Evolutionary conservation across 2,113 vertebrate genomes (phyloP).

Genomic region (Callipepla squamata): DNA sequence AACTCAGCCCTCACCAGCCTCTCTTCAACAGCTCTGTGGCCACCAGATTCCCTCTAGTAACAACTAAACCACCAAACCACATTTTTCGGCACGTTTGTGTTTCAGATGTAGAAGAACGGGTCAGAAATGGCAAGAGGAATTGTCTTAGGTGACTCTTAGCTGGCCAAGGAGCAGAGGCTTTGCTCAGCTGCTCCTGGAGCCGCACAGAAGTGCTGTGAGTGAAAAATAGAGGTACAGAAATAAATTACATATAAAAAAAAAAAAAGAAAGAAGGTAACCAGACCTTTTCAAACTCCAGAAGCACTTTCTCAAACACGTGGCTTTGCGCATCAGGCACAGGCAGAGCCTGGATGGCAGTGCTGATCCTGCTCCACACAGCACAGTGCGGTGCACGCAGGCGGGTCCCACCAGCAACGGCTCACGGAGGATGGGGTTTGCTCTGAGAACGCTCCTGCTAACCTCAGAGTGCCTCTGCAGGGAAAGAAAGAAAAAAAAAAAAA

Average conservation of each 20-base stretch:
- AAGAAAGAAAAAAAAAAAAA: background rate
- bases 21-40: background rate
- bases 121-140: background rate
- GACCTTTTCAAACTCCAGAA: conserved; percentile 25
- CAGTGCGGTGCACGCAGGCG: background rate
- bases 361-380: background rate
- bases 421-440: background rate
- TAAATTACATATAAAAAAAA: background rate
- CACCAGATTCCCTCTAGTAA: background rate
- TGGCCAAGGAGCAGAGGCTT: background rate
- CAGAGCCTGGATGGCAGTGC: conserved; percentile 2
- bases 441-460: background rate
- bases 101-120: background rate
- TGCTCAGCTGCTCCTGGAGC: background rate
- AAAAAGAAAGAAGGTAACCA: background rate
- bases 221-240: background rate
- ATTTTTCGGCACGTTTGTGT: background rate
- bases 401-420: fast-evolving
- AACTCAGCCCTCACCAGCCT: background rate
- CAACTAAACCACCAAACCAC: background rate
- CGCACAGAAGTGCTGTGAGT: background rate
- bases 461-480: background rate
- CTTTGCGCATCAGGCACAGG: background rate
- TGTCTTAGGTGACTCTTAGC: background rate
- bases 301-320: conserved; percentile 53